Evolutionary conservation across 35 echinoderm and acorn worm genomes (phyloP), one percentile per base, ranked within the genome.

Genomic region (Holothuria glaberrima): DNA sequence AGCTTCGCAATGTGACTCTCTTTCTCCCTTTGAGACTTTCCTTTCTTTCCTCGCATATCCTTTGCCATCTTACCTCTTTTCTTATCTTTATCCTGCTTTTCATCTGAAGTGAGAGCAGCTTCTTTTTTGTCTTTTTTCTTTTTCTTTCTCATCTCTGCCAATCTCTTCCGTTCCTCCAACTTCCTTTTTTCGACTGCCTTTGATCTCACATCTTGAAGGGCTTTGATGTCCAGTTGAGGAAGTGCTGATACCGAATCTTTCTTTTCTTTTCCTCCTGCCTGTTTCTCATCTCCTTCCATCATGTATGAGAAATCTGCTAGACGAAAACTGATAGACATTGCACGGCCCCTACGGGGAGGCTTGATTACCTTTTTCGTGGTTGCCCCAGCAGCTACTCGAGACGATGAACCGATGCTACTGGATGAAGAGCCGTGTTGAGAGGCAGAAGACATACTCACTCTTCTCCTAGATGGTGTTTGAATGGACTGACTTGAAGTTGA

Each of bases 231-330:
- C 63, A 97, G 70, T 65, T 94, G 86, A 26, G 89, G 90, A 20
- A 89, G 52, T 27, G 59, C 41, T 29, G 66, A 18, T 12, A 28
- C 27, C 7, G 54, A 57, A 41, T 80, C 32, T 26, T 56, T 59
- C 20, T 90, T 60, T 16, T 83, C 29, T 9, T 82, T 76, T 48
- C 21, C 62, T 10, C 30, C 58, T 14, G 16, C 19, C 19, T 52
- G 1, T 32, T 64, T 18, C 9, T 80, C 22, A 12, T 90, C 74
- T 27, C 31, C 26, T 21, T 82, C 75, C 13, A 94, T 48, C 59
- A 97, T 78, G 44, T 90, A 79, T 31, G 95, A 97, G 56, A 97
- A 97, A 62, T 97, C 95, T 19, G 89, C 95, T 20, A 97, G 89
- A 18, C 95, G 82, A 54, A 97, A 97, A 26, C 92, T 92, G 20